Evolutionary conservation across 2,888 invertebrate species (phyloP).

Genomic region (Drosophila neutralis): DNA sequence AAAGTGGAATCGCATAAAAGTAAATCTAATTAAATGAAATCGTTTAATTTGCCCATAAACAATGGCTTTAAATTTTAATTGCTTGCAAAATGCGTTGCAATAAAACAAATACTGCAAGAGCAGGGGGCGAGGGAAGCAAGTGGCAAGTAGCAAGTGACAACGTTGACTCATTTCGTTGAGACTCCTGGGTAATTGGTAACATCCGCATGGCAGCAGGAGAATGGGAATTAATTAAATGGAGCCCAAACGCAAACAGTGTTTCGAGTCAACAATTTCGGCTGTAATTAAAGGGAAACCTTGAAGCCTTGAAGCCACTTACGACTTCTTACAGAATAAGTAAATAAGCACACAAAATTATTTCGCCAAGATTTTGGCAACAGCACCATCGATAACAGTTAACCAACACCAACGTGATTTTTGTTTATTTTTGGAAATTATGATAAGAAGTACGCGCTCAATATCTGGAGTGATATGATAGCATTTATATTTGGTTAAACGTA

Average conservation of each 20-base stretch:
- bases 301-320: neutral
- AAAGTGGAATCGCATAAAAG: constrained; percentile 63
- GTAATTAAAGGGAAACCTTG: constrained; percentile 40
- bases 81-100: constrained; percentile 48
- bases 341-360: constrained; percentile 10
- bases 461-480: neutral
- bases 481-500: neutral
- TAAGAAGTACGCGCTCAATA: constrained; percentile 10
- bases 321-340: neutral
- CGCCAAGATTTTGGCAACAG: constrained; percentile 28
- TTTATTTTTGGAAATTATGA: constrained; percentile 30
- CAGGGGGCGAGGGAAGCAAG: constrained; percentile 1
- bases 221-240: constrained; percentile 63
- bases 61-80: constrained; percentile 65
- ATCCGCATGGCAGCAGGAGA: constrained; percentile 50
- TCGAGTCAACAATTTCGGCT: constrained; percentile 39
- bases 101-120: constrained; percentile 15
- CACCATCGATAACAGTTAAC: constrained; percentile 24
- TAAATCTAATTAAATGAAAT: constrained; percentile 79
- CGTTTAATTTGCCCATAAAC: constrained; percentile 65
- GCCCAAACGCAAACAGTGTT: constrained; percentile 37
- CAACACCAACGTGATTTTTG: constrained; percentile 10
- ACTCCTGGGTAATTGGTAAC: constrained; percentile 62
- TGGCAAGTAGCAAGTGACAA: constrained; percentile 33
- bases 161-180: constrained; percentile 40